phyloP scores from a whole-genome alignment of 2,888 invertebrate species.

The Pteria penguin region DNA sequence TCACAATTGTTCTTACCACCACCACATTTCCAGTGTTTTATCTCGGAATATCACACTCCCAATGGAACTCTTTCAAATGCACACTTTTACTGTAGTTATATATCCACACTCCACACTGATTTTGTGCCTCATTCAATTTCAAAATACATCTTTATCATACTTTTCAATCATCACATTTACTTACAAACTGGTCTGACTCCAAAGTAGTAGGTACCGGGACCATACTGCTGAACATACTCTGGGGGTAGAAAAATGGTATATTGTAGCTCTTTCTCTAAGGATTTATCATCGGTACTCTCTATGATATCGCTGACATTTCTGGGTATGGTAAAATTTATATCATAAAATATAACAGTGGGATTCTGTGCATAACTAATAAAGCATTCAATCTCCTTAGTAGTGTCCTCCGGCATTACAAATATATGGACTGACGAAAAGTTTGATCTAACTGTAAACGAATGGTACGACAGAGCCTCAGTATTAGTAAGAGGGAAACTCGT shows the following conservation, averaged over 20 bases:
- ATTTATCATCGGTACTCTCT: not conserved
- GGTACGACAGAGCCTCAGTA: conserved; percentile 41
- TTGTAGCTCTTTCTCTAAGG: conserved; percentile 14
- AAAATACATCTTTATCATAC: too few species aligned
- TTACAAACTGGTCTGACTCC: conserved; percentile 58
- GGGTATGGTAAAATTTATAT: conserved; percentile 45
- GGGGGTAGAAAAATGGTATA: conserved; percentile 32
- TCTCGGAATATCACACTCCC: too few species aligned
- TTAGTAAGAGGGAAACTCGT: conserved; percentile 9
- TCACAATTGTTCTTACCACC: too few species aligned
- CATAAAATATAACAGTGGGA: conserved; percentile 52
- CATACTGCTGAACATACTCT: conserved; percentile 40
- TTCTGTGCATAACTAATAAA: conserved; percentile 49
- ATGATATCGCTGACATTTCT: not conserved
- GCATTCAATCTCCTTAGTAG: conserved; percentile 45
- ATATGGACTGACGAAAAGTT: conserved; percentile 46
- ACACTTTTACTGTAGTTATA: too few species aligned
- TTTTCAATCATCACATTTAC: too few species aligned
- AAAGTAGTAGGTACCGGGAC: conserved; percentile 54
- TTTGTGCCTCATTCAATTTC: too few species aligned
- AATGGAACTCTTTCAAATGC: too few species aligned
- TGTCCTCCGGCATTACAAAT: conserved; percentile 37
- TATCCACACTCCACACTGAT: too few species aligned
- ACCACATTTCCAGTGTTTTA: too few species aligned
- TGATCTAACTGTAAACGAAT: conserved; percentile 45